Evolutionary conservation across 2,797 vertebrate species (phyloP), one percentile per base, ranked within the genome.

Genomic region (Sebastolobus alascanus): DNA sequence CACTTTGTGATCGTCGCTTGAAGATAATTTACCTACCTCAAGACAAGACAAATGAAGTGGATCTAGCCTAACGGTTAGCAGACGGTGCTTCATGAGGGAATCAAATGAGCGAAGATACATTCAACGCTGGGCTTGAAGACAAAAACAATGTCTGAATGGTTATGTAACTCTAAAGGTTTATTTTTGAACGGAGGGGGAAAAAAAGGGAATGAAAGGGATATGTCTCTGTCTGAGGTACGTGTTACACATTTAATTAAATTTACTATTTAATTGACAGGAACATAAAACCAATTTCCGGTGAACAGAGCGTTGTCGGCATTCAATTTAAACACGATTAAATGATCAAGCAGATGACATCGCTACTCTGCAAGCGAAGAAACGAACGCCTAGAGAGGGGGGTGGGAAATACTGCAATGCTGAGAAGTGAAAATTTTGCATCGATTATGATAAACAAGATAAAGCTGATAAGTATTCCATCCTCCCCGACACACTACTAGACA

Each of bases 271-370:
- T 38, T 63, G 74, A 61, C 37, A 0, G 60, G 1, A 59, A 81
- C 56, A 84, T 46, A 35, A 75, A 86, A 76, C 60, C 35, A 46
- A 66, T 87, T 83, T 81, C n/a, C 56, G 37, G 52, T 11, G 11
- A 78, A 35, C 33, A 68, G 59, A 75, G 50, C 25, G 20, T n/a
- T 35, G 46, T 75, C 58, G 77, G 71, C 46, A 65, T 33, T 58
- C 29, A n/a, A 56, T 1, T 33, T 52, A 56, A 81, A 82, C 4
- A 25, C n/a, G 3, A 56, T 67, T 54, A 79, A 75, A 74, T 37
- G 43, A 2, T 59, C 29, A 74, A 73, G 77, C 63, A 27, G 55
- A 60, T 33, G 61, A 68, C 40, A 29, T 75, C 43, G 29, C 16
- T 27, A 12, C 18, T 65, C 58, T 25, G 18, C 18, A 73, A 68